A percentile compares a stretch with the other conserved stretches of the same genome.
Conservation (phyloP, 2,113 vertebrate species). For the Numida meleagris region DNA sequence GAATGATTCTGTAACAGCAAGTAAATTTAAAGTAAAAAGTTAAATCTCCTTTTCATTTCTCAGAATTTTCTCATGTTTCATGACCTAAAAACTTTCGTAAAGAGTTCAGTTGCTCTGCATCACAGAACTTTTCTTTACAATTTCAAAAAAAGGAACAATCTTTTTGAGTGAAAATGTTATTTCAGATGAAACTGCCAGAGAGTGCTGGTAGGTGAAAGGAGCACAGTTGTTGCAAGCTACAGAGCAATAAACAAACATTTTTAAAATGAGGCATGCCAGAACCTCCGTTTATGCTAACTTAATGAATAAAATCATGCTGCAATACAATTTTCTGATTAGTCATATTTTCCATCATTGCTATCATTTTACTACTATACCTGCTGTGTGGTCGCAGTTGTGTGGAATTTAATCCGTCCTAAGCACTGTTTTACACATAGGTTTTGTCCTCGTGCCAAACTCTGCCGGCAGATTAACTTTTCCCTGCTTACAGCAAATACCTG, state of each 20-base stretch:
- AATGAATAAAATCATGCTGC: neutral
- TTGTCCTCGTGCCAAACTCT: slow-evolving; percentile 32
- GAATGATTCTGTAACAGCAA: neutral
- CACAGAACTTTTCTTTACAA: neutral
- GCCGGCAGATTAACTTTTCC: slow-evolving; percentile 33
- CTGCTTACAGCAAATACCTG: neutral
- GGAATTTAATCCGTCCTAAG: slow-evolving; percentile 20
- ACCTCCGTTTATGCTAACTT: neutral
- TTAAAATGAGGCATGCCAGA: neutral
- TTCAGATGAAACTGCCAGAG: neutral
- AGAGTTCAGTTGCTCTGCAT: neutral
- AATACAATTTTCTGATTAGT: slow-evolving; percentile 27
- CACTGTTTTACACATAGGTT: neutral
- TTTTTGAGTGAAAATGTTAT: neutral
- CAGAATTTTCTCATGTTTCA: neutral
- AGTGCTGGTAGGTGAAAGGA: neutral
- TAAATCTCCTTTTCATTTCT: neutral
- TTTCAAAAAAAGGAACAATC: neutral
- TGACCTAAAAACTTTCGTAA: neutral
- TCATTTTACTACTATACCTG: neutral
- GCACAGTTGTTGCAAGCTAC: neutral
- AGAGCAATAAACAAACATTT: slow-evolving; percentile 12
- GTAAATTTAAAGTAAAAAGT: neutral
- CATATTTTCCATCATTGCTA: slow-evolving; percentile 28
- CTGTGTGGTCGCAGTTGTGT: slow-evolving; percentile 1